Evolutionary conservation across 2,888 invertebrate genomes (phyloP), one percentile per base, ranked within the genome.

Genomic region (Drosophila helvetica): DNA sequence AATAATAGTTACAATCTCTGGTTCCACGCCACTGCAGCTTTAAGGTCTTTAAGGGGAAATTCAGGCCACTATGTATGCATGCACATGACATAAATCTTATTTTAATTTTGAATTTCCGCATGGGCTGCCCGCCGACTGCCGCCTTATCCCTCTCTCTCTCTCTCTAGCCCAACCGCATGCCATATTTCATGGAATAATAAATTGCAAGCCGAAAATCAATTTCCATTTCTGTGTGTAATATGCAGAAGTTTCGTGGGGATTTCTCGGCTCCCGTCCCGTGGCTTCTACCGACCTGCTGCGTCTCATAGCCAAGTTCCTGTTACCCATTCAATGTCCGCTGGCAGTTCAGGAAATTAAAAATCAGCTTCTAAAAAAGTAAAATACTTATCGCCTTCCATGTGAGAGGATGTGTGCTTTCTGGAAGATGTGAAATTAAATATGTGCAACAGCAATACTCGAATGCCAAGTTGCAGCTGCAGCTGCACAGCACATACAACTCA

Each of bases 261-360:
- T 69, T 56, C 50, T 52, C 25, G 46, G 50, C 67, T 30, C 45
- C 9, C 17, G n/a, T n/a, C n/a, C n/a, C n/a, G n/a, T n/a, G n/a
- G n/a, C n/a, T n/a, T n/a, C n/a, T n/a, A n/a, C n/a, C n/a, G n/a
- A n/a, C n/a, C n/a, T n/a, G n/a, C 22, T 22, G 3, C 22, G 19
- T 19, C 1, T 2, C 19, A 19, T 4, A 22, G 22, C 22, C 22
- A 18, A 4, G 54, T 50, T 54, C 65, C 57, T 42, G 75, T 65
- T 74, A 30, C 45, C 74, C 10, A 54, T 51, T 9, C 57, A 48
- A 59, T 63, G 55, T 75, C 67, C 64, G 65, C 19, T 70, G 59
- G 56, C 52, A 63, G 43, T n/a, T n/a, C 65, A 83, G 80, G 84
- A 86, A 86, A 84, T 86, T 84, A 84, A 78, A 76, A 68, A 68